Base-by-base conservation (phyloP, 2,888 invertebrate genomes). In the Pilophorus perplexus region DNA sequence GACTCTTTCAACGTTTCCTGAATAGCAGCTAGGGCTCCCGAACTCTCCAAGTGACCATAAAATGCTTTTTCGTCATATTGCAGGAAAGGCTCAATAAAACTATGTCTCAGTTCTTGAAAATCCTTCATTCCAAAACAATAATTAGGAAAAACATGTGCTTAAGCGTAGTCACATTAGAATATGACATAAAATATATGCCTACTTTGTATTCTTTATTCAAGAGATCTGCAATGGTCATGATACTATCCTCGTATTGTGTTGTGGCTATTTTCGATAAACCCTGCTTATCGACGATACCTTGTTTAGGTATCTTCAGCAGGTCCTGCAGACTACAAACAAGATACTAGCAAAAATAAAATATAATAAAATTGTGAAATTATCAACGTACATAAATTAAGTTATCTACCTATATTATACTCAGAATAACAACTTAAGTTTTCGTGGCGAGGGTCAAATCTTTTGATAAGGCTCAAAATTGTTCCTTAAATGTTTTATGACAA, bases 21-120 rank as follows among this genome's bases (percentile, higher is more conserved):
- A 27, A 70, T 69, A 8, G 55, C 42, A 20, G 66, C 22, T 33
- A 67, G 48, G 5, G 69, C 67, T 18, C 69, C 67, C 10, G 67
- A 68, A 25, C 66, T 64, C 6, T 68, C 67, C 8, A 70, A 16
- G 42, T 70, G 67, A 10, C 55, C 48, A 16, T 57, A 57, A 27
- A 68, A 68, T 25, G 44, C 16, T 33, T 59, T 44, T 14, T 65
- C 68, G 27, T 62, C 62, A 23, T 62, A 62, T 12, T 38, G 25
- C 20, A 62, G 48, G 48, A 28, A 62, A 5, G 62, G 62, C 48
- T 62, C 62, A 16, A 62, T 48, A 28, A 44, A 46, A 28, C 27
- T 18, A 12, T 23, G 14, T 8, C 22, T 62, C 44, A 62, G 8
- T 18, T 62, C 62, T 62, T 62, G 62, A 46, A 46, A 62, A 25